Evolutionary conservation across 2,113 vertebrate species (phyloP).

Genomic region (Haliaeetus leucogaster): DNA sequence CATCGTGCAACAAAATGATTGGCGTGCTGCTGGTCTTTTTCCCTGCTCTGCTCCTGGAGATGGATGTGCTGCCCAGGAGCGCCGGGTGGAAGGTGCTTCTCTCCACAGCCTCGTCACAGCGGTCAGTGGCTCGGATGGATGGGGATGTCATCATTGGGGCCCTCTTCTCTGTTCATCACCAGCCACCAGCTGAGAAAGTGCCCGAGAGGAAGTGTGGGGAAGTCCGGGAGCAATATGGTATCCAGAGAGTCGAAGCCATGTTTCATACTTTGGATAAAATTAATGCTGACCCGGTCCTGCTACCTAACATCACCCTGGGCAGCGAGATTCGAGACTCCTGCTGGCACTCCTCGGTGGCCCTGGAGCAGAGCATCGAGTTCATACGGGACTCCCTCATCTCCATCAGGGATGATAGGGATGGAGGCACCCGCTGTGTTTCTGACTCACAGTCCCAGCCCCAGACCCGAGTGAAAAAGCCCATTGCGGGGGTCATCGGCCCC

Average conservation of each 20-base stretch:
- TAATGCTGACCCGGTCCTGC: constrained; percentile 86
- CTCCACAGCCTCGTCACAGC: constrained; percentile 78
- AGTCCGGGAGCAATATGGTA: constrained; percentile 96
- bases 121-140: constrained; percentile 94
- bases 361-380: constrained; percentile 99
- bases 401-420: constrained; percentile 92
- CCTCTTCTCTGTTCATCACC: constrained; percentile 97
- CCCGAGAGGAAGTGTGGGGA: constrained; percentile 97
- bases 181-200: constrained; percentile 94
- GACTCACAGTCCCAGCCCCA: constrained; percentile 82
- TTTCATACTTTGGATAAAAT: constrained; percentile 98
- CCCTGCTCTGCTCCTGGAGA: constrained; percentile 75
- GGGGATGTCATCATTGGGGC: constrained; percentile 98
- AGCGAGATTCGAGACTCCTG: constrained; percentile 98
- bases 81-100: constrained; percentile 71
- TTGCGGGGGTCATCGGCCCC: constrained; percentile 94
- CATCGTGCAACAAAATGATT: constrained; percentile 84
- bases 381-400: constrained; percentile 98
- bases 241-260: constrained; percentile 98
- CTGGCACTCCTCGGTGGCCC: constrained; percentile 96
- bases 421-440: constrained; percentile 88
- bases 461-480: constrained; percentile 88
- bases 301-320: constrained; percentile 96
- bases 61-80: constrained; percentile 71
- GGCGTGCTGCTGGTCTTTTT: constrained; percentile 76